Conservation (phyloP, 2,113 vertebrate species). For the Eidolon helvum region DNA sequence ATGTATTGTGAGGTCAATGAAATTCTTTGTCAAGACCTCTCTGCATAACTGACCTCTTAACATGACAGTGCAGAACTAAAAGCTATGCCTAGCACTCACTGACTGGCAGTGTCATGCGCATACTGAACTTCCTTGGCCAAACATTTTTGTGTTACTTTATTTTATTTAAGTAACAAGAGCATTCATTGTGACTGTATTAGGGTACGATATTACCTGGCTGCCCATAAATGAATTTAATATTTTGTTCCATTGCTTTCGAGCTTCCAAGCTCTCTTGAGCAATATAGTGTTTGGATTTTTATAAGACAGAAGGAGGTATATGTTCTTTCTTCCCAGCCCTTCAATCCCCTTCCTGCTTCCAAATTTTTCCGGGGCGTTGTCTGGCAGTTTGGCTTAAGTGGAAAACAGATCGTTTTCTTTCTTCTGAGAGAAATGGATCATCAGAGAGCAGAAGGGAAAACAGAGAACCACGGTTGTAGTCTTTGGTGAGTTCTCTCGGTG, state of each 20-base stretch:
- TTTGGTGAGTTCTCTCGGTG: neutral
- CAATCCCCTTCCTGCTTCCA: neutral
- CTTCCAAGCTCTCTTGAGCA: constrained; percentile 49
- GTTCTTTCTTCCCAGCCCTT: constrained; percentile 32
- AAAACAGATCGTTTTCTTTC: constrained; percentile 63
- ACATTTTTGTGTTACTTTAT: constrained; percentile 26
- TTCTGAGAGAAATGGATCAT: constrained; percentile 49
- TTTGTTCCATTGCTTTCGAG: constrained; percentile 50
- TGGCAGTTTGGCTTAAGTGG: constrained; percentile 49
- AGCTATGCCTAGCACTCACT: constrained; percentile 36
- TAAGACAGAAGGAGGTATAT: constrained; percentile 28
- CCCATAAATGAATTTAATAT: constrained; percentile 50
- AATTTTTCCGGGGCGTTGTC: constrained; percentile 42
- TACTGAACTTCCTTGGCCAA: constrained; percentile 31
- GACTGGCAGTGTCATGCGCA: constrained; percentile 5
- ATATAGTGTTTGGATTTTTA: constrained; percentile 44
- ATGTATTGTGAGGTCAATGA: constrained; percentile 76
- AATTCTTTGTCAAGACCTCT: constrained; percentile 78
- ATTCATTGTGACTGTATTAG: constrained; percentile 33
- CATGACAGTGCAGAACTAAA: constrained; percentile 61
- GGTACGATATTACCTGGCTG: constrained; percentile 41
- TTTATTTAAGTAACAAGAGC: constrained; percentile 25
- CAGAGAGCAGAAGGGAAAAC: constrained; percentile 41
- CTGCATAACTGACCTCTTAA: constrained; percentile 60
- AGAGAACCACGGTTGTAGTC: neutral